Evolutionary conservation across 2,888 invertebrate species (phyloP).

Genomic region (Parnassius mnemosyne): DNA sequence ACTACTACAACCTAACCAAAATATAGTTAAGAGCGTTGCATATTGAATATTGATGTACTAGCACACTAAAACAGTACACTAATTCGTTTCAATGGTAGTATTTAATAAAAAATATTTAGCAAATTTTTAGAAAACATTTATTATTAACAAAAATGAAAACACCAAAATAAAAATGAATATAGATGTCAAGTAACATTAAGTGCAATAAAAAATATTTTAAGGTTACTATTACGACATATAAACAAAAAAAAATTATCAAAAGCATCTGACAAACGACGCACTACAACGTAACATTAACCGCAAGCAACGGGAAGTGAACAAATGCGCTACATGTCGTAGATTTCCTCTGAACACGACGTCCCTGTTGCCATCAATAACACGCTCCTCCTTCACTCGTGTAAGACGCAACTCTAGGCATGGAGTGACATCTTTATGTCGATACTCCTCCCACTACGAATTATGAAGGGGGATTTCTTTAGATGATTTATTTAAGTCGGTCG

Average conservation of each 20-base stretch:
- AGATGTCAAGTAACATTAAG: not conserved
- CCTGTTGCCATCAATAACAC: slow-evolving; percentile 10
- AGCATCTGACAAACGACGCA: slow-evolving; percentile 1
- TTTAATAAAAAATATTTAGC: not conserved
- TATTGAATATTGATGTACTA: no score
- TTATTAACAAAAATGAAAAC: not conserved
- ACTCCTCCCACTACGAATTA: slow-evolving; percentile 7
- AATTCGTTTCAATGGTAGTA: no score
- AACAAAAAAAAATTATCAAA: not conserved
- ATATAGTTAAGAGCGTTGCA: no score
- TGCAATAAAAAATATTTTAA: not conserved
- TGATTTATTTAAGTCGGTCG: not conserved
- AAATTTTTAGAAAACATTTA: not conserved
- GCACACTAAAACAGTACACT: no score
- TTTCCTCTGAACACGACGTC: slow-evolving; percentile 1
- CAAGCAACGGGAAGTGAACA: not conserved
- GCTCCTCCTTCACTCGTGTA: not conserved
- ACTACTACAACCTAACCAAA: no score
- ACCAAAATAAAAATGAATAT: not conserved
- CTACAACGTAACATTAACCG: slow-evolving; percentile 1
- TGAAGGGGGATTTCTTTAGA: slow-evolving; percentile 2
- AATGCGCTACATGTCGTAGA: slow-evolving; percentile 2
- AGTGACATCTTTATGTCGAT: slow-evolving; percentile 11
- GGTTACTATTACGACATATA: not conserved
- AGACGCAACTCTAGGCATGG: slow-evolving; percentile 1